A percentile compares a stretch with the other conserved stretches of the same genome.
Conservation (phyloP, 2,888 invertebrate genomes). For the Hirtodrosophila confusa region DNA sequence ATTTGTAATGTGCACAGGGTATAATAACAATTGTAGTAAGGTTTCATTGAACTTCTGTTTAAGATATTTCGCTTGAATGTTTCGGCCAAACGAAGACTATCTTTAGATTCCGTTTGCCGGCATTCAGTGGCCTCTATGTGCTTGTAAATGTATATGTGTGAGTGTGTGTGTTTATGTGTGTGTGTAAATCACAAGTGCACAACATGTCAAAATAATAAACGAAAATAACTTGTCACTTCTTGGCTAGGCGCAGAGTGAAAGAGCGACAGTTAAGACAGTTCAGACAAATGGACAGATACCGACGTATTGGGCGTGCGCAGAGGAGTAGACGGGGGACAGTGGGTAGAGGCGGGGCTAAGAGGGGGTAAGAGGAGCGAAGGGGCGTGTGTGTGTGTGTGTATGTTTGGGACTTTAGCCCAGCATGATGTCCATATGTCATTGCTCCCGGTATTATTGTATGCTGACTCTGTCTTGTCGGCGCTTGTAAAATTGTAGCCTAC, state of each 20-base stretch:
- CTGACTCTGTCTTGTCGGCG: constrained; percentile 39
- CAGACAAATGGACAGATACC: constrained; percentile 34
- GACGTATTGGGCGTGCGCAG: constrained; percentile 11
- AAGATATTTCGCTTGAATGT: constrained; percentile 57
- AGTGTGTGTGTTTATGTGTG: constrained; percentile 14
- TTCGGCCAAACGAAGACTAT: constrained; percentile 61
- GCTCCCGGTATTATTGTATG: constrained; percentile 55
- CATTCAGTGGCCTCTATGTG: constrained; percentile 6
- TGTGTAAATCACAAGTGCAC: constrained; percentile 63
- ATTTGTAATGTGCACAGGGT: neutral
- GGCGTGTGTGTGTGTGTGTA: too few relatives aligned
- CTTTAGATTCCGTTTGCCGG: constrained; percentile 57
- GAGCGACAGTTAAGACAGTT: constrained; percentile 52
- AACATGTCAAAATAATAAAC: constrained; percentile 69
- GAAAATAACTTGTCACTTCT: constrained; percentile 67
- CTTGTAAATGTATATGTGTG: constrained; percentile 1
- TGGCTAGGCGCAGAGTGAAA: constrained; percentile 57
- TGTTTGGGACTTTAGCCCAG: constrained; percentile 17
- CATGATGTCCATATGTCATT: constrained; percentile 62
- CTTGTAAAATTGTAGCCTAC: constrained; percentile 65
- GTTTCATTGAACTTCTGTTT: constrained; percentile 67
- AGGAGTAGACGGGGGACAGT: neutral
- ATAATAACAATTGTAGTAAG: constrained; percentile 46
- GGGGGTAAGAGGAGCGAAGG: neutral
- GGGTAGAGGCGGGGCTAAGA: neutral